A percentile compares a stretch with the other conserved stretches of the same genome.
phyloP scores from a whole-genome alignment of 1,140 invertebrate genomes.

The Panagrolaimus sp. region DNA sequence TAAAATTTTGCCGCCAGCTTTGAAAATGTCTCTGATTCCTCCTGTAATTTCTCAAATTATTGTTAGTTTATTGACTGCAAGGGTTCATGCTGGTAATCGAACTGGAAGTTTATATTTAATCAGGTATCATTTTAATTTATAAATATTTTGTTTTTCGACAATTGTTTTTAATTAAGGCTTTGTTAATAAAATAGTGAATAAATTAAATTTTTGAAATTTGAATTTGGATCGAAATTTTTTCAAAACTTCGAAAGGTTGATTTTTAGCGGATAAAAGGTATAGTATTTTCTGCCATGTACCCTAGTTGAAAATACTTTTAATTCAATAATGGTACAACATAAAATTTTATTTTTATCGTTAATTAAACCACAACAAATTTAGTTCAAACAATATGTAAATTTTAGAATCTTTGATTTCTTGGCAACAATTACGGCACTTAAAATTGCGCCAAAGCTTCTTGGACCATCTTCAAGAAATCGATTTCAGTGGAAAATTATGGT shows the following conservation, averaged over 20 bases:
- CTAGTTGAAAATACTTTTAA: too few relatives aligned
- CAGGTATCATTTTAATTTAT: conserved; percentile 25
- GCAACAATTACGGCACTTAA: not conserved
- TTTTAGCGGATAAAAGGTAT: too few relatives aligned
- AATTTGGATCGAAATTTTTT: too few relatives aligned
- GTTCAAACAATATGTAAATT: not conserved
- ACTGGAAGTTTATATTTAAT: conserved; percentile 42
- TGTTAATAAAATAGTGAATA: too few relatives aligned
- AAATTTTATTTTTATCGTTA: too few relatives aligned
- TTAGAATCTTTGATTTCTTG: conserved; percentile 5
- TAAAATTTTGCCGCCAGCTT: not conserved
- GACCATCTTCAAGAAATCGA: not conserved
- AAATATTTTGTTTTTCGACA: too few relatives aligned
- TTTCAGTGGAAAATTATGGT: conserved; percentile 11
- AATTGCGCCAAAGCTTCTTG: not conserved
- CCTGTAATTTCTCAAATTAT: conserved; percentile 31
- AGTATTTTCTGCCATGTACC: too few relatives aligned
- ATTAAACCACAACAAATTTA: too few relatives aligned
- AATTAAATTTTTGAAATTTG: too few relatives aligned
- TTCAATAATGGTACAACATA: too few relatives aligned
- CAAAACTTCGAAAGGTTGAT: too few relatives aligned
- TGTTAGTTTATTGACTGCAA: conserved; percentile 27
- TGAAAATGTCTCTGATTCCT: conserved; percentile 20
- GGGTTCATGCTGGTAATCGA: conserved; percentile 41
- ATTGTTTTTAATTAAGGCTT: too few relatives aligned